These are phyloP conservation scores for Perithous albicinctus DNA, from an alignment of 2,888 invertebrate species.

Conservation along the genomic window DNA sequence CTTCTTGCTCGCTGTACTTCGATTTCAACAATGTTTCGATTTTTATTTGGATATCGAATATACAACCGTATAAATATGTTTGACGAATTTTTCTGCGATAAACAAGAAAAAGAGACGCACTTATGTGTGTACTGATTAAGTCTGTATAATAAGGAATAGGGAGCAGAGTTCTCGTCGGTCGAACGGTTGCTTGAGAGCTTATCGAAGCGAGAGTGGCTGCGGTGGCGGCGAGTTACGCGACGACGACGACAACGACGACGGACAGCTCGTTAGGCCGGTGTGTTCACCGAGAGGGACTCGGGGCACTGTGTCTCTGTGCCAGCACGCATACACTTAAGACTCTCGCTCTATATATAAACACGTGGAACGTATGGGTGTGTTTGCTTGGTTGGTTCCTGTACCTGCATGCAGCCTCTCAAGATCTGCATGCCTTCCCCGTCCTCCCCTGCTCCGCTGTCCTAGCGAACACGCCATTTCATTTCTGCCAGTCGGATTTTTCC, in stretches of 20 bases:
- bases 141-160: slow-evolving; percentile 14
- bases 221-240: slow-evolving; percentile 63
- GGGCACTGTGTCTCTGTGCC: slow-evolving; percentile 68
- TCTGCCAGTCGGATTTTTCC: slow-evolving; percentile 75
- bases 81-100: not conserved
- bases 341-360: slow-evolving; percentile 22
- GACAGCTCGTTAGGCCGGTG: slow-evolving; percentile 74
- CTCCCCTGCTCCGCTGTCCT: slow-evolving; percentile 30
- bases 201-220: slow-evolving; percentile 70
- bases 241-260: slow-evolving; percentile 64
- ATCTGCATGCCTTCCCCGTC: slow-evolving; percentile 67
- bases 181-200: slow-evolving; percentile 58
- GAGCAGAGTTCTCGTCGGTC: slow-evolving; percentile 46
- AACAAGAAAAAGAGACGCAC: not conserved
- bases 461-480: slow-evolving; percentile 74
- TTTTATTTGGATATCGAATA: too few relatives aligned
- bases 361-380: slow-evolving; percentile 18
- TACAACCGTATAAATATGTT: too few relatives aligned
- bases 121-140: not conserved
- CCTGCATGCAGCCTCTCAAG: slow-evolving; percentile 40
- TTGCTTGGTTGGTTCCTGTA: slow-evolving; percentile 8
- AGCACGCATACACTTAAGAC: slow-evolving; percentile 61
- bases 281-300: slow-evolving; percentile 53
- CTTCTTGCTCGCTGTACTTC: too few relatives aligned
- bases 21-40: too few relatives aligned